Base-by-base conservation (phyloP, 2,888 invertebrate genomes). In the Conistra vaccinii region DNA sequence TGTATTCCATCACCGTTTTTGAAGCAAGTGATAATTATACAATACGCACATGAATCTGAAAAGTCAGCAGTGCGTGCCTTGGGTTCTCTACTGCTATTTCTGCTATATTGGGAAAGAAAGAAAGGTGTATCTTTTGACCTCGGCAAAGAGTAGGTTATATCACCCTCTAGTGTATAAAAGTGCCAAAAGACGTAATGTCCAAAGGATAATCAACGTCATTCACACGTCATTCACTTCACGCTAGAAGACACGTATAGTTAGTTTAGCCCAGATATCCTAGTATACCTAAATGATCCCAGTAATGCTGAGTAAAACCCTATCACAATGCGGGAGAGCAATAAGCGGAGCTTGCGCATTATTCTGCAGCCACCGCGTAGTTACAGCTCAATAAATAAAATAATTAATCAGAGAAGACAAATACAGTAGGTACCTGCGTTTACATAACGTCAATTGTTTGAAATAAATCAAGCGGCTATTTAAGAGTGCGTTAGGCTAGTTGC, bases 381-480 rank as follows among this genome's bases (percentile, higher is more conserved):
- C 10, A 61, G 5, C 10, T 26, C 26, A 57, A 45, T 51, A 65
- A 60, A 79, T 51, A 62, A 81, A 29, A 69, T 32, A 83, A 80
- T 76, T 57, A 83, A 76, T 83, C 66, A 80, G 39, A 55, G 45
- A 35, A 58, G 84, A 80, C 84, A 61, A 82, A 82, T 65, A 68
- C 57, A 70, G 48, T 73, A 48, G 45, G 58, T 83, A 76, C 70
- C 55, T 61, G 55, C 62, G 57, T 55, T 81, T 75, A 84, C 81
- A 75, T 80, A 83, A 79, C 86, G 77, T 78, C 78, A 76, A 81
- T 86, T 80, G 75, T 81, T 85, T 67, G 66, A 79, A 75, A 81
- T 84, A 86, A 84, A 80, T 86, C 77, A 73, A 73, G 76, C 71
- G 83, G 80, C 81, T 79, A 81, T 81, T 83, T 81, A 83, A 79